These are phyloP conservation scores for Rhynchotus rufescens DNA, from an alignment of 2,797 vertebrate species.

Conservation along the genomic window DNA sequence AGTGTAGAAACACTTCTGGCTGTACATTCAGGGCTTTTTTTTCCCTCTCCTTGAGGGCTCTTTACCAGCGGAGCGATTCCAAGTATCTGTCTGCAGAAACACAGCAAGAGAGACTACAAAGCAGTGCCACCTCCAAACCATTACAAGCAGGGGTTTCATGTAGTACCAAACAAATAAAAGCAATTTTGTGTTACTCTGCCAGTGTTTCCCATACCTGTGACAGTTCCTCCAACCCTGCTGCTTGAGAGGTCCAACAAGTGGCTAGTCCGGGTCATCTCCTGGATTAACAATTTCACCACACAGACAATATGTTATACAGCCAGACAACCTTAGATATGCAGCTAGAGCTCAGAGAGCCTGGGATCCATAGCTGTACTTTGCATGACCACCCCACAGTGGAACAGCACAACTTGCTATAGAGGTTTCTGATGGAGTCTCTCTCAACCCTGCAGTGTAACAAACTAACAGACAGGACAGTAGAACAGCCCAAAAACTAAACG, in stretches of 20 bases:
- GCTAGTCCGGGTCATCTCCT: background rate
- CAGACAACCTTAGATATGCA: too few species aligned
- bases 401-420: background rate
- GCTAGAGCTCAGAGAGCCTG: slow-evolving; percentile 20
- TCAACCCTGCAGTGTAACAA: background rate
- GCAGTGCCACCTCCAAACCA: background rate
- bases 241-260: slow-evolving; percentile 16
- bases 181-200: background rate
- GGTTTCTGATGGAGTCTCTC: background rate
- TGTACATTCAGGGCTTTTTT: background rate
- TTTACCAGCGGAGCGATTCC: slow-evolving; percentile 20
- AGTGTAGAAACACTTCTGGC: slow-evolving; percentile 7
- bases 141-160: slow-evolving; percentile 17
- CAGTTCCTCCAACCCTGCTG: background rate
- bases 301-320: background rate
- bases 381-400: background rate
- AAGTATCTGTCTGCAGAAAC: slow-evolving; percentile 38
- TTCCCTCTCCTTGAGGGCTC: slow-evolving; percentile 45
- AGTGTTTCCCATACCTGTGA: slow-evolving; percentile 52
- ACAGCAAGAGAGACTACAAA: background rate
- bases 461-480: background rate
- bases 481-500: background rate
- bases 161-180: slow-evolving; percentile 13
- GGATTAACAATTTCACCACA: slow-evolving; percentile 30
- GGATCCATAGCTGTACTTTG: background rate